Percentiles rank a stretch among this genome's conserved stretches.
phyloP scores from a whole-genome alignment of 2,888 invertebrate species.

The Linyphia triangularis region DNA sequence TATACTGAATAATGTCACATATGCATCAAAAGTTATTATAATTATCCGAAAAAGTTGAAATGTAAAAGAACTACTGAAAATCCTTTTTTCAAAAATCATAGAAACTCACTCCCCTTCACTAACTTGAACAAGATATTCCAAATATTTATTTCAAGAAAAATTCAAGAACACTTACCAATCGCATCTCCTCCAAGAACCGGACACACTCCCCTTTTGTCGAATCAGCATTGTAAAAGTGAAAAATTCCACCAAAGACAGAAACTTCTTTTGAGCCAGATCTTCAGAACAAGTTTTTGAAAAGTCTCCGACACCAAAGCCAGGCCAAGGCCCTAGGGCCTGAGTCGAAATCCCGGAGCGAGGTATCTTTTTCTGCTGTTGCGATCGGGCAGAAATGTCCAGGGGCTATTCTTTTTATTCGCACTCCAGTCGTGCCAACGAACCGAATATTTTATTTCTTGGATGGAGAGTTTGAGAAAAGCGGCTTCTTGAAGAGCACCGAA shows the following conservation, averaged over 20 bases:
- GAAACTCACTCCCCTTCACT: background rate
- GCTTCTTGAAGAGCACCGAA: conserved; percentile 4
- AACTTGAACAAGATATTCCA: background rate
- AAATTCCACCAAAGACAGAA: conserved; percentile 36
- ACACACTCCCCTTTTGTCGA: conserved; percentile 3
- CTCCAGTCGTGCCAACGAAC: conserved; percentile 25
- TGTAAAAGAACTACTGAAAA: background rate
- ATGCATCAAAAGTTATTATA: background rate
- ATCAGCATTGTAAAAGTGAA: conserved; percentile 50
- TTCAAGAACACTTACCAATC: background rate
- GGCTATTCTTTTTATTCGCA: conserved; percentile 39
- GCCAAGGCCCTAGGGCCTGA: conserved; percentile 2
- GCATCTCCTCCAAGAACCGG: background rate
- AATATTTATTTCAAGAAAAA: too few relatives aligned
- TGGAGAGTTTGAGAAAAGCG: conserved; percentile 28
- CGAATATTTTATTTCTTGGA: conserved; percentile 48
- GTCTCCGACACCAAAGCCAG: conserved; percentile 11
- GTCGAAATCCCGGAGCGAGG: conserved; percentile 30
- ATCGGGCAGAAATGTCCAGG: conserved; percentile 33
- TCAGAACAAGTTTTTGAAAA: conserved; percentile 48
- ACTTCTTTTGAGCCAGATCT: conserved; percentile 16
- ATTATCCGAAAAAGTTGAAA: background rate
- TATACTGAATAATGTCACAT: background rate
- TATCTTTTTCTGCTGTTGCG: conserved; percentile 32
- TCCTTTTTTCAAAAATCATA: background rate